Conservation (phyloP, 2,797 vertebrate genomes). For the Vipera latastei region DNA sequence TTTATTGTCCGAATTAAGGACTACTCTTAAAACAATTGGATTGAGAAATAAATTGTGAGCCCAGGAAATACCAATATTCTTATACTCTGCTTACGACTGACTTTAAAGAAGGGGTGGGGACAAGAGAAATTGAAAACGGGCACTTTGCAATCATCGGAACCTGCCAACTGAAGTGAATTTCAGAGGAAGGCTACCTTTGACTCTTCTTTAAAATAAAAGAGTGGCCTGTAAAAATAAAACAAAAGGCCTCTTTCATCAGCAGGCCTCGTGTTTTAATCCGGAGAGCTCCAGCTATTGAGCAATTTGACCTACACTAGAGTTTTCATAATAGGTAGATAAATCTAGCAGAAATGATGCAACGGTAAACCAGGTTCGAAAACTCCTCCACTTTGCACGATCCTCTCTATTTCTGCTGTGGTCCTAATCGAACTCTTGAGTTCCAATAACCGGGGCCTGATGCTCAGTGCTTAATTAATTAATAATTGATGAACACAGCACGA, state of each 20-base stretch:
- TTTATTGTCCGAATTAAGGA: slow-evolving; percentile 73
- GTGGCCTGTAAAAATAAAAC: background rate
- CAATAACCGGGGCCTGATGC: background rate
- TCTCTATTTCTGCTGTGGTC: background rate
- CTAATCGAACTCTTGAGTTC: background rate
- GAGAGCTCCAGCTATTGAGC: background rate
- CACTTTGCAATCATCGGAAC: slow-evolving; percentile 32
- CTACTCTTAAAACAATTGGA: slow-evolving; percentile 68
- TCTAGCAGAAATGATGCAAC: background rate
- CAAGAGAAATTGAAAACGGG: background rate
- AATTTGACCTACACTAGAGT: background rate
- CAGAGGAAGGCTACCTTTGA: slow-evolving; percentile 27
- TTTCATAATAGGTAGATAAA: background rate
- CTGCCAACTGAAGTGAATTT: slow-evolving; percentile 13
- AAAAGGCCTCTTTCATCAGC: slow-evolving; percentile 1
- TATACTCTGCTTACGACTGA: slow-evolving; percentile 60
- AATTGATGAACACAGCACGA: background rate
- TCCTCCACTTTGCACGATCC: background rate
- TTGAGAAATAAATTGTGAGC: slow-evolving; percentile 73
- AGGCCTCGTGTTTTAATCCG: background rate
- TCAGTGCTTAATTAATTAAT: background rate
- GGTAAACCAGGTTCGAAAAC: background rate
- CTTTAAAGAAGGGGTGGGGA: background rate
- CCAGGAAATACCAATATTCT: slow-evolving; percentile 68
- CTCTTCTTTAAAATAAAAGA: background rate